Evolutionary conservation across 2,113 vertebrate genomes (phyloP).

Genomic region (Chaetops frenatus): DNA sequence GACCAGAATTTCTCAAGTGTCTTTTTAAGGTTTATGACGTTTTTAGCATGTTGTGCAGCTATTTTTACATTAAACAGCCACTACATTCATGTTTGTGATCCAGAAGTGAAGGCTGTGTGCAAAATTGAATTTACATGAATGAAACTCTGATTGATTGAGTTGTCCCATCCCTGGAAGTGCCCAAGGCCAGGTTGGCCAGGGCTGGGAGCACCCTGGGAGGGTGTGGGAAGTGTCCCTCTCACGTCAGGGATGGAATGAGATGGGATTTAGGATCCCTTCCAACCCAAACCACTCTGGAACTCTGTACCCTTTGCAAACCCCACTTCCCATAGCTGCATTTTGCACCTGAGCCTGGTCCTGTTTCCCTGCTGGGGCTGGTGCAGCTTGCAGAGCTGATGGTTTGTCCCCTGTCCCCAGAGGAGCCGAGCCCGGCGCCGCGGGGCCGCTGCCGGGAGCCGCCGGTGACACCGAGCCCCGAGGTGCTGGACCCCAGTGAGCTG

Average conservation of each 20-base stretch:
- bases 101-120: neutral
- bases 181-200: neutral
- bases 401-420: neutral
- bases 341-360: too few relatives aligned
- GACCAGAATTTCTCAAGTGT: neutral
- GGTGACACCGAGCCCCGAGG: neutral
- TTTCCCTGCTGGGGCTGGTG: too few relatives aligned
- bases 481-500: conserved; percentile 69
- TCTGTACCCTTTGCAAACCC: too few relatives aligned
- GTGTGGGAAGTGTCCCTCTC: neutral
- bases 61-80: neutral
- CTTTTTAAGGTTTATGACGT: neutral
- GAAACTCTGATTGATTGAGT: neutral
- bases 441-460: neutral
- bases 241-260: fast-evolving
- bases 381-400: neutral
- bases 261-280: neutral
- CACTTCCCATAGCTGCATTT: too few relatives aligned
- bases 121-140: neutral
- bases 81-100: neutral
- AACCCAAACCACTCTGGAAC: too few relatives aligned
- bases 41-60: neutral
- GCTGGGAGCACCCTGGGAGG: neutral
- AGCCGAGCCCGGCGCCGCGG: neutral
- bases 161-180: neutral